Evolutionary conservation across 2,797 vertebrate genomes (phyloP).

Genomic region (Hydrophis major): DNA sequence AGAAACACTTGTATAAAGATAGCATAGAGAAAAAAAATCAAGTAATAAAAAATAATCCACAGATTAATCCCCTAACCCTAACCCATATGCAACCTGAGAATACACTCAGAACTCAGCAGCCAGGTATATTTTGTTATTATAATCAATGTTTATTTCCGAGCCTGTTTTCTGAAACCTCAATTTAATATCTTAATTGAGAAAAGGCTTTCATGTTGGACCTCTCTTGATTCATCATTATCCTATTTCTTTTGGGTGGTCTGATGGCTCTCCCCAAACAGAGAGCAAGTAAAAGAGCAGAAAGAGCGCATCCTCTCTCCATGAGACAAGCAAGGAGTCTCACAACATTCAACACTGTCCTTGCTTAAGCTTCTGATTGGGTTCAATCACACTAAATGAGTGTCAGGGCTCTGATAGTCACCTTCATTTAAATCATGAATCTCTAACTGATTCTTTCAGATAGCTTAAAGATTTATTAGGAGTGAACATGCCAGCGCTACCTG

Average conservation of each 20-base stretch:
- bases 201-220: background rate
- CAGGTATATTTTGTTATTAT: background rate
- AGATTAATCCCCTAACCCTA: too few relatives aligned
- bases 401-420: too few relatives aligned
- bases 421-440: too few relatives aligned
- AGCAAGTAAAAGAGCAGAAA: conserved; percentile 18
- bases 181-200: background rate
- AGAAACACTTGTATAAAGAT: background rate
- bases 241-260: background rate
- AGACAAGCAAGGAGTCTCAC: background rate
- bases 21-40: background rate
- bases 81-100: background rate
- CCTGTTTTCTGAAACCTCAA: background rate
- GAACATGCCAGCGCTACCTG: too few relatives aligned
- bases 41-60: background rate
- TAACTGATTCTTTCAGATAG: too few relatives aligned
- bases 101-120: background rate
- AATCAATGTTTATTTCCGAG: background rate
- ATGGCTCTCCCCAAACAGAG: background rate
- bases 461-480: too few relatives aligned
- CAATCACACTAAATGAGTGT: conserved; percentile 16
- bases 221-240: background rate
- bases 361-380: conserved; percentile 2
- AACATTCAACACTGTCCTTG: background rate
- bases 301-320: background rate